Evolutionary conservation across 2,888 invertebrate genomes (phyloP), one percentile per base, ranked within the genome.

Genomic region (Coelinius sp.): DNA sequence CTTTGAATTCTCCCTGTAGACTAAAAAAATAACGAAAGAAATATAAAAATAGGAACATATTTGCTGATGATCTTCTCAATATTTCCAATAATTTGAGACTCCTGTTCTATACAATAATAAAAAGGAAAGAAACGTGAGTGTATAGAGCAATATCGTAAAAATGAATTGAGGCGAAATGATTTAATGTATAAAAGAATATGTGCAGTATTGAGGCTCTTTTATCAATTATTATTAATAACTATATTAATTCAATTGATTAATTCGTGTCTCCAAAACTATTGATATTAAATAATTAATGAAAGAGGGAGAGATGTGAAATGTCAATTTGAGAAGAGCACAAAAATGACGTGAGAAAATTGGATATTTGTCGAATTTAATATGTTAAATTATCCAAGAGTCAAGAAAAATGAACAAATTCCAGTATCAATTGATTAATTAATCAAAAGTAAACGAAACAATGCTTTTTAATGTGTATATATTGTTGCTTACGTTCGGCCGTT

Each of bases 401-500:
- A 67, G 71, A 71, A 71, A 22, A 46, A 73, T 62, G 62, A 66
- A 20, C 52, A 70, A 73, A 63, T 68, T 27, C 27, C 52, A 53
- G 49, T 35, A 68, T 49, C 31, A 63, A 68, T 71, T 68, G 53
- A 73, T 35, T 62, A 68, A 56, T 52, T 64, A 75, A 49, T 66
- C 24, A 75, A 73, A 71, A 73, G 68, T 63, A 69, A 72, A 66
- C 24, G 27, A 52, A 80, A 80, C 75, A 75, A 80, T 77, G 84
- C 84, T 84, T 83, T 82, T 83, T 83, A 80, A 83, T 84, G 83
- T 84, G 81, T 83, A 84, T 84, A 84, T 84, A 84, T 81, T 81
- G 82, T 83, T 82, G 82, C 83, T 83, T 83, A 79, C 79, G 80
- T 81, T 80, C 77, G 78, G 78, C 79, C 80, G 76, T 76, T 41